A percentile compares a stretch with the other conserved stretches of the same genome.
Evolutionary conservation across 2,797 vertebrate species (phyloP).

Genomic region (Coluber constrictor): DNA sequence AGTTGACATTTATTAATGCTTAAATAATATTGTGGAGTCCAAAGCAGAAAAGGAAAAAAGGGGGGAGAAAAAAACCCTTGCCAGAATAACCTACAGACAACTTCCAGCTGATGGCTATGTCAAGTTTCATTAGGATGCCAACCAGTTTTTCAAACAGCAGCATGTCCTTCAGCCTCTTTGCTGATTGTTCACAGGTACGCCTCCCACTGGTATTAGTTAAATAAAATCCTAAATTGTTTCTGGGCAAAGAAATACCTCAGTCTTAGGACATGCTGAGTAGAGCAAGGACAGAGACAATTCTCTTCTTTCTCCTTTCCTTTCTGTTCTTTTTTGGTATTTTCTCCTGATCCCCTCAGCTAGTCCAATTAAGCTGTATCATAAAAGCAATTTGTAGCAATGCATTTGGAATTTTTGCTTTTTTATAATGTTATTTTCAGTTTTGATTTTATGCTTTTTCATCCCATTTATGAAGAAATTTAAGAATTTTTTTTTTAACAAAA

Average conservation of each 20-base stretch:
- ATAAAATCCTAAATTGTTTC: conserved; percentile 25
- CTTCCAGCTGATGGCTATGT: conserved; percentile 54
- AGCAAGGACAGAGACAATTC: neutral
- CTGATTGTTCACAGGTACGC: conserved; percentile 34
- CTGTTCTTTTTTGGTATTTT: neutral
- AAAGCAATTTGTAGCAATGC: neutral
- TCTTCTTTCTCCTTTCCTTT: neutral
- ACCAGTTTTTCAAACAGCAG: conserved; percentile 57
- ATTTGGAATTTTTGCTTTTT: neutral
- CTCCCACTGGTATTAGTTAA: neutral
- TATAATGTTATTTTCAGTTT: neutral
- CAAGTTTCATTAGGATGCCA: conserved; percentile 49
- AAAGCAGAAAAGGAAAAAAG: conserved; percentile 47
- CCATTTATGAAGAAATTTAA: neutral
- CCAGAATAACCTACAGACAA: conserved; percentile 60
- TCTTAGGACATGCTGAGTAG: neutral
- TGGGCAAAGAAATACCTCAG: neutral
- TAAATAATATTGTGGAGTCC: conserved; percentile 67
- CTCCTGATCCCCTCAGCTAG: neutral
- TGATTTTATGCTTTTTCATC: neutral
- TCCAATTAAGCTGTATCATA: neutral
- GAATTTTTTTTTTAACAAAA: neutral
- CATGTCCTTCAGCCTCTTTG: conserved; percentile 47
- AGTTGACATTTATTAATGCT: conserved; percentile 73
- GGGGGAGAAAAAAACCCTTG: conserved; percentile 28